Conservation (phyloP, 1,140 invertebrate genomes). For the Sycophaga agraensis region DNA sequence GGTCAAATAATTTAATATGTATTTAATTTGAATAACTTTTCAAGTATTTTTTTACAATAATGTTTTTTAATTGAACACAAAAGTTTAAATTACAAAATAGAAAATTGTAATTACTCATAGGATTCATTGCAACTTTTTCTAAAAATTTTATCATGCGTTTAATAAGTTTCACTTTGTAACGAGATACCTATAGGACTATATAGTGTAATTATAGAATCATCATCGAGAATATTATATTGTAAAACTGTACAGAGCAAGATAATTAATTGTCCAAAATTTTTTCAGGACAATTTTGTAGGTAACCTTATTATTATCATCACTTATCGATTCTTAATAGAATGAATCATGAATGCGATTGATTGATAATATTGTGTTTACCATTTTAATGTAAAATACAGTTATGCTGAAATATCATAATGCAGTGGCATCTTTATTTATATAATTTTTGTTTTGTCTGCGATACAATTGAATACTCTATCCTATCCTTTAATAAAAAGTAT, state of each 20-base stretch:
- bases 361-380: conserved; percentile 52
- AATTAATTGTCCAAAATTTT: conserved; percentile 21
- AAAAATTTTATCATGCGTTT: conserved; percentile 26
- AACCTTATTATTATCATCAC: conserved; percentile 48
- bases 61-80: background rate
- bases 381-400: conserved; percentile 54
- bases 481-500: too few species aligned
- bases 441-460: too few species aligned
- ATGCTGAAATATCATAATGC: conserved; percentile 23
- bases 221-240: conserved; percentile 44
- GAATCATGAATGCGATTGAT: conserved; percentile 42
- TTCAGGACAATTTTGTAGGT: conserved; percentile 37
- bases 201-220: conserved; percentile 50
- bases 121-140: conserved; percentile 1
- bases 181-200: conserved; percentile 39
- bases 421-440: conserved; percentile 7
- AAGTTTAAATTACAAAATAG: background rate
- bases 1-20: too few species aligned
- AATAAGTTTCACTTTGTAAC: conserved; percentile 44
- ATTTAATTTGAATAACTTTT: too few species aligned
- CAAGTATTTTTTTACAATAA: too few species aligned
- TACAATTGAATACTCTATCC: too few species aligned
- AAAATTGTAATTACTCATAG: background rate
- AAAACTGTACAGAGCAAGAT: conserved; percentile 51
- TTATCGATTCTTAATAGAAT: conserved; percentile 32